Conservation (phyloP, 1,140 invertebrate species). For the Conus ventricosus region DNA sequence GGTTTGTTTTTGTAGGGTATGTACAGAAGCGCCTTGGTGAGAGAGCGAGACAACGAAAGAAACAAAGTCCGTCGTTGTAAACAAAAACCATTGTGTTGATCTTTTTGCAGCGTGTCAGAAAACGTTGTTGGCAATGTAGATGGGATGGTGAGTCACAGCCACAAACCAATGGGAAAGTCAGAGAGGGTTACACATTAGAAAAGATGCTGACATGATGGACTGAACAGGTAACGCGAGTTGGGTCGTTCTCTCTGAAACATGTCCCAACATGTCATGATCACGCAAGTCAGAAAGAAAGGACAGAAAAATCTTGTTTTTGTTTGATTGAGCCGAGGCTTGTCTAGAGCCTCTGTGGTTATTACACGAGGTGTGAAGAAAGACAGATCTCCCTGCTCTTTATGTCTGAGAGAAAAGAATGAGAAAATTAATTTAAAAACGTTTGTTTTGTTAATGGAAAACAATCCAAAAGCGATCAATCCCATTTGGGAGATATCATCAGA, state of each 20-base stretch:
- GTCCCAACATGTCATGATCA: background rate
- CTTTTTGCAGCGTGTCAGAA: background rate
- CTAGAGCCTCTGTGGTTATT: conserved; percentile 1
- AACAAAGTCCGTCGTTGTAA: background rate
- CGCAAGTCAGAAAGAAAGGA: background rate
- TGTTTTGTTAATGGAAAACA: background rate
- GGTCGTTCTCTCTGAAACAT: background rate
- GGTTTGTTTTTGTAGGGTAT: background rate
- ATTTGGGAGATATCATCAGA: background rate
- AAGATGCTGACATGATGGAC: background rate
- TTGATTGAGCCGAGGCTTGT: too few relatives aligned
- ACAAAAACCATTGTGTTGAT: background rate
- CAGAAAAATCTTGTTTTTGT: background rate
- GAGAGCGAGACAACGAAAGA: background rate
- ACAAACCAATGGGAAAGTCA: conserved; percentile 17
- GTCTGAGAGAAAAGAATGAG: background rate
- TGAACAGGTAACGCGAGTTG: background rate
- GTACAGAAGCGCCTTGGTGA: background rate
- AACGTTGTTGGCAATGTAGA: background rate
- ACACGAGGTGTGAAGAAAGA: background rate
- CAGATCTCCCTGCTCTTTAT: background rate
- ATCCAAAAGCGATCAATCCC: background rate
- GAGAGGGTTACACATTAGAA: background rate
- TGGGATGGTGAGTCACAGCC: background rate
- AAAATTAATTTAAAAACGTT: conserved; percentile 13